Evolutionary conservation across 2,888 invertebrate genomes (phyloP).

Genomic region (Linyphia triangularis): DNA sequence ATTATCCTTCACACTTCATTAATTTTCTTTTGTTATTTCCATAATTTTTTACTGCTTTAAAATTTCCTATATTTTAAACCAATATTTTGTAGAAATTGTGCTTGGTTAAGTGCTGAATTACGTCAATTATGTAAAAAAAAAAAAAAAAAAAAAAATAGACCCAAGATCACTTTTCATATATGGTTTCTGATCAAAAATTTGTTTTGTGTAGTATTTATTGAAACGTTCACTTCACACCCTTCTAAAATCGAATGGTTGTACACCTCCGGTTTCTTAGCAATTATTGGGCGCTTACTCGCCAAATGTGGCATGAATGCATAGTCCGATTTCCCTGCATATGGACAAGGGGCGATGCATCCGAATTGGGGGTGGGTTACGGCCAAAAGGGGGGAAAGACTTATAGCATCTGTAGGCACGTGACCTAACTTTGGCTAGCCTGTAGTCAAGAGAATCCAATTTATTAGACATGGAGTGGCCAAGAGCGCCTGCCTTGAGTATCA

Average conservation of each 20-base stretch:
- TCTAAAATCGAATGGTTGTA: neutral
- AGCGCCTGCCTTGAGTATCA: slow-evolving; percentile 64
- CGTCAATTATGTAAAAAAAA: too few relatives aligned
- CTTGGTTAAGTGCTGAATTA: too few relatives aligned
- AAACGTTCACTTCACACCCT: neutral
- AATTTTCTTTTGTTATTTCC: too few relatives aligned
- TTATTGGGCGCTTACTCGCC: slow-evolving; percentile 7
- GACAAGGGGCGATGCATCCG: slow-evolving; percentile 42
- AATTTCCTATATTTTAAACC: too few relatives aligned
- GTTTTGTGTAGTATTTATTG: neutral
- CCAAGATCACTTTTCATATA: too few relatives aligned
- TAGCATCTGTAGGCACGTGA: slow-evolving; percentile 59
- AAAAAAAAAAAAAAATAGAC: too few relatives aligned
- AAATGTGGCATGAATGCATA: slow-evolving; percentile 30
- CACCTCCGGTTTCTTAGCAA: neutral
- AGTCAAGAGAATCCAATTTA: slow-evolving; percentile 72
- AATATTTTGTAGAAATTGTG: too few relatives aligned
- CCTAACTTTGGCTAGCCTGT: slow-evolving; percentile 52
- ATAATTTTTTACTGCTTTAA: too few relatives aligned
- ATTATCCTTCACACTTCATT: too few relatives aligned
- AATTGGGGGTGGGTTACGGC: slow-evolving; percentile 21
- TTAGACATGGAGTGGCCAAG: slow-evolving; percentile 57
- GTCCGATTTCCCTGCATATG: slow-evolving; percentile 19
- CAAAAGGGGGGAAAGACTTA: slow-evolving; percentile 40
- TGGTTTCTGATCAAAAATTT: too few relatives aligned